Evolutionary conservation across 2,113 vertebrate genomes (phyloP), one percentile per base, ranked within the genome.

Genomic region (Dolichotis patagonum): DNA sequence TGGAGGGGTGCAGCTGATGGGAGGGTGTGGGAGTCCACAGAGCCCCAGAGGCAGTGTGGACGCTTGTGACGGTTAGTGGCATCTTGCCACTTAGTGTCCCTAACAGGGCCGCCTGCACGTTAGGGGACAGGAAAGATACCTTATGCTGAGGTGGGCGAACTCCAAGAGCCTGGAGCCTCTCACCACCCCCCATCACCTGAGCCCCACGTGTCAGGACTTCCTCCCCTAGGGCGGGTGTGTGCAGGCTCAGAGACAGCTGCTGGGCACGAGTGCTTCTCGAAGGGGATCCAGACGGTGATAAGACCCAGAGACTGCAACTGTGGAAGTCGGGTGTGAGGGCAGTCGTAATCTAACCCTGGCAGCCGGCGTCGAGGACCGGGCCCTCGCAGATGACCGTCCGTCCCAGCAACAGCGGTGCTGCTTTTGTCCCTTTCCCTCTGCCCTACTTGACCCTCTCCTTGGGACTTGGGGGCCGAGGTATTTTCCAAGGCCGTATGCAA

Each of bases 211-310:
- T 5, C 30, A 56, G 11, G 26, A n/a, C 30, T 65, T 24, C 85
- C 97, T 82, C 95, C 6, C 14, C 24, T 65, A 26, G 30, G 85
- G 26, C n/a, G 35, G 35, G 38, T 81, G 3, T 20, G 0, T 14
- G 32, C 41, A 86, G 17, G 35, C 5, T 60, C 60, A 5, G 56
- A 65, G 56, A 65, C 43, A 54, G 17, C 0, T 49, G 2, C 56
- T 49, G 5, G 62, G 24, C 58, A 52, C 85, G 49, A 41, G 88
- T 77, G 95, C 62, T 84, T 67, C 86, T 19, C 28, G 65, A 43
- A n/a, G 94, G 43, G 35, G 94, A 92, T 85, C 32, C 28, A 91
- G 32, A 6, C 81, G 22, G n/a, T 96, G 67, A 89, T 85, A 7
- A 78, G 26, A 78, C 52, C n/a, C 81, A 60, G 92, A 0, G 52